Percentiles rank a stretch among this genome's conserved stretches.
Conservation (phyloP, 2,888 invertebrate species). For the Platycheirus rosarum region DNA sequence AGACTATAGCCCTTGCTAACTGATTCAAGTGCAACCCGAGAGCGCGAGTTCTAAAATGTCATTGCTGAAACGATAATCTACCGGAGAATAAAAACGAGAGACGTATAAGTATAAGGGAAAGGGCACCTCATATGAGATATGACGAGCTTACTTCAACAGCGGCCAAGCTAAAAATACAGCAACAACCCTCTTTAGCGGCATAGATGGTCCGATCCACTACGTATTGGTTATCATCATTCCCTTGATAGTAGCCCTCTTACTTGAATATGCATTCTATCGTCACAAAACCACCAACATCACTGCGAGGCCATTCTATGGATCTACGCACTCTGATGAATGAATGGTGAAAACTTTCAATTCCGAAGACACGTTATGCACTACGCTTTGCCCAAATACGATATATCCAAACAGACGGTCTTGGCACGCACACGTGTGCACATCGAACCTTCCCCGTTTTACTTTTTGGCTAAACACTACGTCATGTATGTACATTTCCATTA, state of each 20-base stretch:
- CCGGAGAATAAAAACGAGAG: constrained; percentile 27
- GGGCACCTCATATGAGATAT: constrained; percentile 52
- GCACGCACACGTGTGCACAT: constrained; percentile 62
- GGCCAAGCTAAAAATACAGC: constrained; percentile 59
- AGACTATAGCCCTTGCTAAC: constrained; percentile 51
- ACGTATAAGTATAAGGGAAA: constrained; percentile 64
- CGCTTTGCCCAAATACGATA: constrained; percentile 57
- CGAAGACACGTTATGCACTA: constrained; percentile 49
- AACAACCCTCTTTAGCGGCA: constrained; percentile 55
- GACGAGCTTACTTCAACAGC: constrained; percentile 36
- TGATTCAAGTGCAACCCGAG: constrained; percentile 55
- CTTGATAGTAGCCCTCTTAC: constrained; percentile 48
- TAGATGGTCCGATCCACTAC: constrained; percentile 29
- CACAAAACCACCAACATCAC: constrained; percentile 27
- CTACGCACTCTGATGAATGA: constrained; percentile 64
- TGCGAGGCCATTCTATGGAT: constrained; percentile 44
- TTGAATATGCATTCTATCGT: constrained; percentile 8
- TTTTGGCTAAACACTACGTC: constrained; percentile 47
- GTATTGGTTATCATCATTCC: constrained; percentile 47
- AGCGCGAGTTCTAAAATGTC: constrained; percentile 61
- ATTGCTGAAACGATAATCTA: constrained; percentile 71
- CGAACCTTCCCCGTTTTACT: constrained; percentile 50
- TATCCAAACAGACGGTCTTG: constrained; percentile 15
- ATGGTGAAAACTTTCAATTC: constrained; percentile 56
- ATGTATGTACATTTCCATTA: constrained; percentile 56